Conservation (phyloP, 2,113 vertebrate species). For the Elanus axillaris region DNA sequence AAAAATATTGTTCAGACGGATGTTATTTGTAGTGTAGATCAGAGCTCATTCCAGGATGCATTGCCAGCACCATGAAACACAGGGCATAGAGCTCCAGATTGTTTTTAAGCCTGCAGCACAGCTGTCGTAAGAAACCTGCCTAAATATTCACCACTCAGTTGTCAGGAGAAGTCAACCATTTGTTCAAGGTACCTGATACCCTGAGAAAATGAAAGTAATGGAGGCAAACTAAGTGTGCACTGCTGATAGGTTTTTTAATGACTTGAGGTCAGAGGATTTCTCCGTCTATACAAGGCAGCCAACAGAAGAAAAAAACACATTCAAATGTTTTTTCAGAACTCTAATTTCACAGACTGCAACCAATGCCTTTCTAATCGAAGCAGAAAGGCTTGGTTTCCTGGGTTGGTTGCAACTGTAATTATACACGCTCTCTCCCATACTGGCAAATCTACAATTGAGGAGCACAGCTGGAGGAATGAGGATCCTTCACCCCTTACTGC, state of each 20-base stretch:
- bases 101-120: neutral
- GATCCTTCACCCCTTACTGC: neutral
- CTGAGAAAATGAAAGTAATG: neutral
- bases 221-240: neutral
- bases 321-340: neutral
- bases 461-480: neutral
- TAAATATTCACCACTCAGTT: neutral
- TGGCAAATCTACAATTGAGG: neutral
- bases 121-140: neutral
- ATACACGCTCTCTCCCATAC: neutral
- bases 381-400: neutral
- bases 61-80: neutral
- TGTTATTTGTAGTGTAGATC: neutral
- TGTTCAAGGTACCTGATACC: neutral
- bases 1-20: neutral
- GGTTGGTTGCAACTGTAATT: neutral
- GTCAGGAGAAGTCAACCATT: neutral
- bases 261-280: neutral
- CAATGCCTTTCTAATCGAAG: neutral
- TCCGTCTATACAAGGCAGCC: neutral
- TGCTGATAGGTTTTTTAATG: neutral
- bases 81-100: accelerated
- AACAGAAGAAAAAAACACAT: neutral
- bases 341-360: neutral
- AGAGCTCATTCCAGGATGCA: neutral